Evolutionary conservation across 2,113 vertebrate species (phyloP).

Genomic region (human): GRCh38 chr2:149041501-149042000

Average conservation of each 20-base stretch:
- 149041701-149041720: neutral
- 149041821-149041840: neutral
- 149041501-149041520: neutral
- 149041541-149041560: fast-evolving
- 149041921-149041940: neutral
- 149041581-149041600: neutral
- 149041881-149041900: neutral
- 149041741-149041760: neutral
- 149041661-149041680: neutral
- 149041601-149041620: neutral
- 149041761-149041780: neutral
- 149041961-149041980: neutral
- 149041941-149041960: neutral
- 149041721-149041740: neutral
- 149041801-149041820: neutral
- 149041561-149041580: neutral
- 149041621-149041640: neutral
- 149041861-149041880: neutral
- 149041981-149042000: neutral
- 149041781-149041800: neutral
- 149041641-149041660: neutral
- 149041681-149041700: neutral
- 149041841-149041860: neutral
- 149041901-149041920: neutral
- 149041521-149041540: neutral